Evolutionary conservation across 2,888 invertebrate genomes (phyloP).

Genomic region (Ichneumoninae sp.): DNA sequence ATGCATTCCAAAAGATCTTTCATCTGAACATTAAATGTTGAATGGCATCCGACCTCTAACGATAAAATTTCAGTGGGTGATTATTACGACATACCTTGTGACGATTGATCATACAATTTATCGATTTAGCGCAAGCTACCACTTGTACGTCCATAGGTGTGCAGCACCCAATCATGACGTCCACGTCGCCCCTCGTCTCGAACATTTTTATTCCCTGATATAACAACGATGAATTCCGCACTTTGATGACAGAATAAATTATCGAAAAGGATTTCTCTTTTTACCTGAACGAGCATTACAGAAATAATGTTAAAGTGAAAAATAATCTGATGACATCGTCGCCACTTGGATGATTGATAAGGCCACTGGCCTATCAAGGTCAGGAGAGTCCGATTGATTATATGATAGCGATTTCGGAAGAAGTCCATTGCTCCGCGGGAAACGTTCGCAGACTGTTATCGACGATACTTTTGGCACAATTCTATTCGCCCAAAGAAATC

Average conservation of each 20-base stretch:
- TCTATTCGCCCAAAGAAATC: neutral
- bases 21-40: conserved; percentile 15
- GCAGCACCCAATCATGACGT: neutral
- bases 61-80: neutral
- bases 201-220: conserved; percentile 46
- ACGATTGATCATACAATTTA: neutral
- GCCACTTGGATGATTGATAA: conserved; percentile 8
- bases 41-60: neutral
- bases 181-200: conserved; percentile 33
- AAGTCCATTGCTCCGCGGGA: conserved; percentile 15
- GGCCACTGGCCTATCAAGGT: conserved; percentile 18
- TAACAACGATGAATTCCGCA: neutral
- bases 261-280: neutral
- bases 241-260: neutral
- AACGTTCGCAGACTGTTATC: neutral
- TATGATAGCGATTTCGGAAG: conserved; percentile 19
- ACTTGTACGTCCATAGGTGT: neutral
- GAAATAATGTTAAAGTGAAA: conserved; percentile 9
- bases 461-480: neutral
- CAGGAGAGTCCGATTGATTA: neutral
- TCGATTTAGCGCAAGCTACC: neutral
- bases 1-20: conserved; percentile 17
- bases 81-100: neutral
- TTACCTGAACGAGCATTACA: conserved; percentile 1
- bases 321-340: conserved; percentile 1